These are phyloP conservation scores for Bombycilla garrulus DNA, from an alignment of 2,113 vertebrate species.

Conservation along the genomic window DNA sequence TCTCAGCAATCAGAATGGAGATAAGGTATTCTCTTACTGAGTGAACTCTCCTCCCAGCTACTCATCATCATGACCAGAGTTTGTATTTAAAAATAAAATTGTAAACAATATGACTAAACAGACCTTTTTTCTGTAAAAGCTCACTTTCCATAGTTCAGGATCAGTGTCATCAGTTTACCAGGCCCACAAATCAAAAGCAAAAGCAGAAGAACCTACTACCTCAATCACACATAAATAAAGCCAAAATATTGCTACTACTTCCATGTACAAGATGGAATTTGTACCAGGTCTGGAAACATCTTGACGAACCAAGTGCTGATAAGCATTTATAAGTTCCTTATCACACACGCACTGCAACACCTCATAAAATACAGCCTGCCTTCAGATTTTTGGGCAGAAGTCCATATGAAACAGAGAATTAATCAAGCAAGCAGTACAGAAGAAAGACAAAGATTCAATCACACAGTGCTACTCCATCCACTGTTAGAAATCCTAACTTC, in stretches of 20 bases:
- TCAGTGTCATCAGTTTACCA: neutral
- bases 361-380: neutral
- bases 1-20: neutral
- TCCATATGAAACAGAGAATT: neutral
- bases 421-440: neutral
- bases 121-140: neutral
- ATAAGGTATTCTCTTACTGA: neutral
- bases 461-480: rapidly evolving
- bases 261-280: neutral
- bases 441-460: neutral
- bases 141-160: neutral
- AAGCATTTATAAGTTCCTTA: neutral
- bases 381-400: neutral
- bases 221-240: neutral
- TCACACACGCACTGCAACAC: neutral
- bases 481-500: neutral
- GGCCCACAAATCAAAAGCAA: neutral
- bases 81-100: neutral
- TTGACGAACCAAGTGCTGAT: neutral
- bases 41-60: neutral
- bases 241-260: neutral
- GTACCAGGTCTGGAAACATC: neutral
- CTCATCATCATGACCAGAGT: neutral
- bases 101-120: neutral
- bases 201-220: neutral